Conservation (phyloP, 2,113 vertebrate genomes). For the Clarias gariepinus region DNA sequence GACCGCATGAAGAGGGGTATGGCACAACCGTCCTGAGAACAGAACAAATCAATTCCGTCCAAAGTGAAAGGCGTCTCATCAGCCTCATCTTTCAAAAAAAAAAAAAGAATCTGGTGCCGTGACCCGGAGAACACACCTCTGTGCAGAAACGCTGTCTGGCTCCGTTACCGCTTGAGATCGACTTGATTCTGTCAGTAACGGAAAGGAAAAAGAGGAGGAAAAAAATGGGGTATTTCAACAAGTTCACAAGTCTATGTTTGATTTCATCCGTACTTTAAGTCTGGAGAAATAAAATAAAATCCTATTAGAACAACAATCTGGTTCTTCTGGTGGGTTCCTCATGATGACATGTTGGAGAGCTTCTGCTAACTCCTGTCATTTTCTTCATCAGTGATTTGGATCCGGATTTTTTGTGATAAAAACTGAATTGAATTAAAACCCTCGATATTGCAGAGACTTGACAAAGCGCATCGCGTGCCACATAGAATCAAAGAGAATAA, state of each 20-base stretch:
- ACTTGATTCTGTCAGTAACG: no score
- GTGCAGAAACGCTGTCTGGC: neutral
- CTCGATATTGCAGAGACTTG: neutral
- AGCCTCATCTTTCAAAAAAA: neutral
- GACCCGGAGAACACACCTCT: neutral
- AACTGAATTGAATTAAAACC: neutral
- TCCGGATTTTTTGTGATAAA: neutral
- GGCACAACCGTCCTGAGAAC: no score
- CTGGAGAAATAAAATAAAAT: neutral
- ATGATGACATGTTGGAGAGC: neutral
- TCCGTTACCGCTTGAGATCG: neutral
- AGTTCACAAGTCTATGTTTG: no score
- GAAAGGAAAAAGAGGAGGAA: no score
- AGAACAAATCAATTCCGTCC: neutral
- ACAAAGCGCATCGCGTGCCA: neutral
- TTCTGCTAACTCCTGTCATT: neutral
- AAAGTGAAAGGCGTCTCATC: neutral
- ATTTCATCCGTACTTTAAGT: no score
- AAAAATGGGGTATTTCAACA: no score
- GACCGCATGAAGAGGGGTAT: no score
- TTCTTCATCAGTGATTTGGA: neutral
- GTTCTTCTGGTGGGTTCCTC: neutral
- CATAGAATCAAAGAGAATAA: neutral
- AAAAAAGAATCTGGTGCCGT: neutral
- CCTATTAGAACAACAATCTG: no score